Conservation (phyloP, 2,888 invertebrate genomes). For the Diarsia dahlii region DNA sequence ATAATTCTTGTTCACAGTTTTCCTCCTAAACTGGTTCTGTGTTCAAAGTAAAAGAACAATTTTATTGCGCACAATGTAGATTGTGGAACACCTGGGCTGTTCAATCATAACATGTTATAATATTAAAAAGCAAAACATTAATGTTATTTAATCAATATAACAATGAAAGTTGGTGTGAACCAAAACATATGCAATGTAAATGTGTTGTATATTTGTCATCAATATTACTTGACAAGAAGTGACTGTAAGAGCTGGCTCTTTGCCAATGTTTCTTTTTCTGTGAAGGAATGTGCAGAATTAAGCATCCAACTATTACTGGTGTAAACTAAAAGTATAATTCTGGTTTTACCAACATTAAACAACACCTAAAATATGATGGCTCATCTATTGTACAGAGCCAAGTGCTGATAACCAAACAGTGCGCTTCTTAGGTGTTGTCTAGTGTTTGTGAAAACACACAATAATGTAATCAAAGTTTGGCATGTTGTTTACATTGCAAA, state of each 20-base stretch:
- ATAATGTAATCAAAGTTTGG: no score
- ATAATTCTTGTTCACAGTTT: neutral
- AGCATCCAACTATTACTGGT: neutral
- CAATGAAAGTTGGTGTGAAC: constrained; percentile 13
- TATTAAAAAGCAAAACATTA: constrained; percentile 5
- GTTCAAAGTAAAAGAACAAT: neutral
- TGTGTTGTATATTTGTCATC: constrained; percentile 32
- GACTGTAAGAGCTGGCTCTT: constrained; percentile 16
- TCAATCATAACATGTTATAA: neutral
- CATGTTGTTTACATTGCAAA: no score
- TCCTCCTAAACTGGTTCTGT: neutral
- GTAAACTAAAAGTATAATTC: no score
- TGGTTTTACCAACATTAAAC: neutral
- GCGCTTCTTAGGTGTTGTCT: neutral
- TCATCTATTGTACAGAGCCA: neutral
- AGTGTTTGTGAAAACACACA: neutral
- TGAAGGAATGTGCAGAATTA: constrained; percentile 13
- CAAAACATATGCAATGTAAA: constrained; percentile 12
- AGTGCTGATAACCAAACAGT: neutral
- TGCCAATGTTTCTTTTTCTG: constrained; percentile 32
- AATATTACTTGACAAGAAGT: neutral
- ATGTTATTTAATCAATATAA: constrained; percentile 15
- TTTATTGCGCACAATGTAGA: neutral
- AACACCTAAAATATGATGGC: neutral
- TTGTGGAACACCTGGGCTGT: neutral